A percentile compares a stretch with the other conserved stretches of the same genome.
Conservation (phyloP, 2,113 vertebrate species). For the Pluvialis apricaria region DNA sequence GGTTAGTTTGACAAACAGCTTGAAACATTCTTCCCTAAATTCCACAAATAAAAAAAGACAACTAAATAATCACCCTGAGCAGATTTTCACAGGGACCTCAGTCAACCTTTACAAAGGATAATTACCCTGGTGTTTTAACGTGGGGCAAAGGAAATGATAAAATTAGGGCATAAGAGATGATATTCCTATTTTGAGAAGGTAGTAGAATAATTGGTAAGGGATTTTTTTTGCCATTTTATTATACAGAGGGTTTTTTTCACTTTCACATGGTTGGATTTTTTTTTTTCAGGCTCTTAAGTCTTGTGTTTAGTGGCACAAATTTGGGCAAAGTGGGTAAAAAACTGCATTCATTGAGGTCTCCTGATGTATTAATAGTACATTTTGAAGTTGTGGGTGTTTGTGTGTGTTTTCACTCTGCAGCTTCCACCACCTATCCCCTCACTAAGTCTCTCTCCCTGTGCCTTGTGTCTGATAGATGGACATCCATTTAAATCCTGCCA, state of each 20-base stretch:
- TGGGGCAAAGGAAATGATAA: constrained; percentile 72
- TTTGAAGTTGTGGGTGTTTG: neutral
- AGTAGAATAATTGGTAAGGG: constrained; percentile 69
- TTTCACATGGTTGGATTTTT: constrained; percentile 21
- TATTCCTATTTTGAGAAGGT: constrained; percentile 73
- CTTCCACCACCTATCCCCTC: neutral
- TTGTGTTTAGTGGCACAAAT: neutral
- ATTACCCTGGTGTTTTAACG: constrained; percentile 68
- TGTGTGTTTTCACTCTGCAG: neutral
- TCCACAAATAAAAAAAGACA: constrained; percentile 68
- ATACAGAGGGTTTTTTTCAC: constrained; percentile 46
- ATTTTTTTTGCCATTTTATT: constrained; percentile 73
- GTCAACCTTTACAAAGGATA: constrained; percentile 71
- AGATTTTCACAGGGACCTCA: constrained; percentile 63
- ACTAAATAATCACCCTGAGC: constrained; percentile 68
- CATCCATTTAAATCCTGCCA: neutral
- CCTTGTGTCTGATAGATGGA: neutral
- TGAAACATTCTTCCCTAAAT: constrained; percentile 74
- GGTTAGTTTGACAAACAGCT: constrained; percentile 74
- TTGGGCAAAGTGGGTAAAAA: neutral
- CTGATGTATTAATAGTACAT: neutral
- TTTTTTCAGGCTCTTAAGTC: constrained; percentile 52
- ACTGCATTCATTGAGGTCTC: neutral
- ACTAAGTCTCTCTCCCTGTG: neutral
- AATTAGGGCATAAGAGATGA: constrained; percentile 70